A percentile compares a stretch with the other conserved stretches of the same genome.
Evolutionary conservation across 2,113 vertebrate species (phyloP).

Genomic region (Odontophorus gujanensis): DNA sequence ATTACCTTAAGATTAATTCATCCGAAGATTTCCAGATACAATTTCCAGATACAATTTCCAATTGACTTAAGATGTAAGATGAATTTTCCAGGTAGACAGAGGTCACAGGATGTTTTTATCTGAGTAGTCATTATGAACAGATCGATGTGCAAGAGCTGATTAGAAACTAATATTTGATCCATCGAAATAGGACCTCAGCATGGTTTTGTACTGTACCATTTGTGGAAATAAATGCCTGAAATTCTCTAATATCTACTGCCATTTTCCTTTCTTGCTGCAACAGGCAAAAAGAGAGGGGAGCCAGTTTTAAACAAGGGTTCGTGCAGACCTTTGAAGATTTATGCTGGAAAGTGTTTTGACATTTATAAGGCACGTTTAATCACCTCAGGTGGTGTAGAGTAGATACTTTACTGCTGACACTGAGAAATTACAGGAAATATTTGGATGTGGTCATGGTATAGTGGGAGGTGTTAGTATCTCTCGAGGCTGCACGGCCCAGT

Average conservation of each 20-base stretch:
- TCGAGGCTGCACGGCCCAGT: neutral
- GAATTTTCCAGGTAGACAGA: constrained; percentile 32
- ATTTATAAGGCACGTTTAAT: constrained; percentile 19
- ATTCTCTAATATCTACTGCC: neutral
- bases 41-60: constrained; percentile 25
- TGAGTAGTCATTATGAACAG: neutral
- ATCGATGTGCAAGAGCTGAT: neutral
- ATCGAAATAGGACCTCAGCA: neutral
- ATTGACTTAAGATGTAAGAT: neutral
- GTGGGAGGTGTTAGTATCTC: constrained; percentile 3
- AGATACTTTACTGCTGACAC: constrained; percentile 15
- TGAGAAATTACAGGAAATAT: constrained; percentile 7
- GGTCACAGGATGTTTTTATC: neutral
- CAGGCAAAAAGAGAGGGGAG: neutral
- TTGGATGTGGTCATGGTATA: constrained; percentile 8
- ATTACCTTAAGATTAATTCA: neutral
- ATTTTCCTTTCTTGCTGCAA: neutral
- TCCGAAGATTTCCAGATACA: constrained; percentile 16
- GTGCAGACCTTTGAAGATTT: constrained; percentile 9
- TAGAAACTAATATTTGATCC: neutral
- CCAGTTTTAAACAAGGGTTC: neutral
- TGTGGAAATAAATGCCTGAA: neutral
- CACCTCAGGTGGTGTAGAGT: neutral
- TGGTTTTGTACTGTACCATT: neutral
- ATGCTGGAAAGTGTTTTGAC: neutral